phyloP scores from a whole-genome alignment of 2,113 vertebrate species.

The Cepphus grylle region DNA sequence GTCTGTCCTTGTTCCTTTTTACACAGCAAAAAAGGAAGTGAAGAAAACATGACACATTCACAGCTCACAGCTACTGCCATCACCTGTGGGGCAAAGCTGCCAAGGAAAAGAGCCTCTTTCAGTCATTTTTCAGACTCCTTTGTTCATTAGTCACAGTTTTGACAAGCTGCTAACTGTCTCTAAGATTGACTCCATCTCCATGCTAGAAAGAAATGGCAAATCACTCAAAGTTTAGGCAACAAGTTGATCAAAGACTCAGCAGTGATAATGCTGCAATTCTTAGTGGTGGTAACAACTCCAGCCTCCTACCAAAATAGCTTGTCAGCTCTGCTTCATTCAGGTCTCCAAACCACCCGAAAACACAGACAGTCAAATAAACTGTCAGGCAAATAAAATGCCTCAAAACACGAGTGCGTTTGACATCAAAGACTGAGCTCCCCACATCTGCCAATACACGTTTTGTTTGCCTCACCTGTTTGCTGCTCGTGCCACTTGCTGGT shows the following conservation, averaged over 20 bases:
- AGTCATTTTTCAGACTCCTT: neutral
- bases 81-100: neutral
- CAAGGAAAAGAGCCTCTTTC: neutral
- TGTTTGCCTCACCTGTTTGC: neutral
- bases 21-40: neutral
- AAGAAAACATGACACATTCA: neutral
- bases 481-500: neutral
- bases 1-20: neutral
- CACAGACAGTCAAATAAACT: neutral
- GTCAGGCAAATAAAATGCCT: neutral
- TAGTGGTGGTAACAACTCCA: neutral
- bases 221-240: neutral
- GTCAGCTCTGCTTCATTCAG: neutral
- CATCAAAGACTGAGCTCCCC: neutral
- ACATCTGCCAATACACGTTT: rapidly evolving
- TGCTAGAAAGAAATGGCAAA: neutral
- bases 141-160: neutral
- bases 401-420: neutral
- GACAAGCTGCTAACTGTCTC: neutral
- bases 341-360: neutral
- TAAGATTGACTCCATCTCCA: neutral
- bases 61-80: neutral
- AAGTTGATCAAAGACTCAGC: conserved; percentile 6
- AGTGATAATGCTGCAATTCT: neutral
- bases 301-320: neutral